Evolutionary conservation across 2,888 invertebrate species (phyloP), one percentile per base, ranked within the genome.

Genomic region (Busseola fusca): DNA sequence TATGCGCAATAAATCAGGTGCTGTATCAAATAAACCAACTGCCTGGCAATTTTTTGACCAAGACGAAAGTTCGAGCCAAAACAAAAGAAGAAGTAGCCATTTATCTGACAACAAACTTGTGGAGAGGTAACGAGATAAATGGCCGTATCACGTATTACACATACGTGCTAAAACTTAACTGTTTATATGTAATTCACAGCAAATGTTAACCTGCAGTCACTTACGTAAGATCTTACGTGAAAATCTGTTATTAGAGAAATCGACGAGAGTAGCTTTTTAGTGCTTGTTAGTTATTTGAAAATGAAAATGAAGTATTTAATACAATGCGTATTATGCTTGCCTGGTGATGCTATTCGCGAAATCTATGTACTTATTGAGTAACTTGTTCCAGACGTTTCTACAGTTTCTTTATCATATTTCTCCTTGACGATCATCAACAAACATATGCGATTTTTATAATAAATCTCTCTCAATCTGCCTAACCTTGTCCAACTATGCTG

Each of bases 151-250:
- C 63, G 62, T 54, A 64, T 65, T 45, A 48, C 64, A n/a, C 70
- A 69, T 56, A 57, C 57, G 52, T 70, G 76, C 64, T 64, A 80
- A 67, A 69, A 70, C 27, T 70, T 57, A 69, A 48, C 18, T 69
- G 59, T 60, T 48, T 71, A 58, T 76, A 60, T 64, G 69, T 72
- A 64, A 76, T 70, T 76, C 60, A 50, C 76, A 70, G 37, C 62
- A 75, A 75, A 74, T 77, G 54, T 60, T 18, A 60, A 45, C 57
- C 25, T 66, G 59, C 68, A 57, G 63, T 63, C 37, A 30, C 34
- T 80, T 81, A 67, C 50, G 54, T 68, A 80, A 81, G 16, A 37
- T 52, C 57, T 67, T 72, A 77, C 27, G 69, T 71, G 68, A 76
- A 72, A 76, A 72, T 30, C 48, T 58, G 62, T 10, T 70, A 52